Conservation (phyloP, 1,140 invertebrate species). For the Drosophila paulistorum region DNA sequence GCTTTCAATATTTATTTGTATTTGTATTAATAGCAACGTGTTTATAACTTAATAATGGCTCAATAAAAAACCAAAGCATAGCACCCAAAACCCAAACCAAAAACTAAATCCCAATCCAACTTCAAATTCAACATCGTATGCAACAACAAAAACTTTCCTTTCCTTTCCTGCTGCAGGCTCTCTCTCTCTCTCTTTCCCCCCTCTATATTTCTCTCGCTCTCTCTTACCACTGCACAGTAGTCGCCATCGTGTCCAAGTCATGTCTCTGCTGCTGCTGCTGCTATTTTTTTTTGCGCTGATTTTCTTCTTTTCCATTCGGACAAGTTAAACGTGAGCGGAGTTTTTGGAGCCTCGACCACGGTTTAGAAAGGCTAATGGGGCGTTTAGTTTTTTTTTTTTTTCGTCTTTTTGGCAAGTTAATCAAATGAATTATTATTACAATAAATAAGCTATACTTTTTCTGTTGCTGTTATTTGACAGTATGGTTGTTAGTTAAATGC, state of each 20-base stretch:
- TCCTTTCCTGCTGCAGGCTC: constrained; percentile 58
- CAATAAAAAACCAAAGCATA: constrained; percentile 73
- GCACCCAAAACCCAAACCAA: constrained; percentile 32
- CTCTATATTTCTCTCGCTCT: too few species aligned
- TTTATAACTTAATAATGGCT: constrained; percentile 80
- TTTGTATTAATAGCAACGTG: constrained; percentile 79
- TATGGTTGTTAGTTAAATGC: constrained; percentile 53
- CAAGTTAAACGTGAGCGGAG: constrained; percentile 76
- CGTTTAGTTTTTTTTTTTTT: constrained; percentile 60
- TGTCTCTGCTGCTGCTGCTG: constrained; percentile 26
- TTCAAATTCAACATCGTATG: constrained; percentile 7
- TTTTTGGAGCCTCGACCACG: constrained; percentile 46
- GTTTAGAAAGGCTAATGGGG: constrained; percentile 80
- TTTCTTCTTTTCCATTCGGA: constrained; percentile 46
- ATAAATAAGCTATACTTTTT: constrained; percentile 54
- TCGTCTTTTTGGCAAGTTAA: constrained; percentile 56
- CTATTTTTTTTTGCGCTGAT: constrained; percentile 11
- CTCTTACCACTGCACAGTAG: constrained; percentile 46
- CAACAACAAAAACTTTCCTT: constrained; percentile 54
- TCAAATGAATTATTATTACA: constrained; percentile 81
- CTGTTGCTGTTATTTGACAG: constrained; percentile 24
- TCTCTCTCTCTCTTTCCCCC: too few species aligned
- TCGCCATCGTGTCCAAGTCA: constrained; percentile 37
- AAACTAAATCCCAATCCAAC: constrained; percentile 39
- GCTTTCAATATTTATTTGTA: constrained; percentile 69